Base-by-base conservation (phyloP, 2,888 invertebrate genomes). In the Drosophila formosana region DNA sequence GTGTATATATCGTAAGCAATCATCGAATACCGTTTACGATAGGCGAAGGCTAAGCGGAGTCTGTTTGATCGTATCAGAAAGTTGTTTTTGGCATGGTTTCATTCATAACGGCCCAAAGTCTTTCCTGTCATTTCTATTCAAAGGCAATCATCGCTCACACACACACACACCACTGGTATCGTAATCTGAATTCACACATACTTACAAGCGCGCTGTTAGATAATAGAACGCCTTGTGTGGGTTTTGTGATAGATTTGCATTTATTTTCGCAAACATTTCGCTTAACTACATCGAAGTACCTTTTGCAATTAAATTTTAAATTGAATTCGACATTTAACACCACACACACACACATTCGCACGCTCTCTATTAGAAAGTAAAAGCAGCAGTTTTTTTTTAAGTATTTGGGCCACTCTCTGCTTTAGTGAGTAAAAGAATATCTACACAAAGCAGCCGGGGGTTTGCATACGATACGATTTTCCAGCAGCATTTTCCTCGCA, bases 21-120 rank as follows among this genome's bases (percentile, higher is more conserved):
- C 25, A 25, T 37, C 52, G 63, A 75, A 75, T 75, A 63, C 67
- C 75, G 75, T 75, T 13, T 57, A 75, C 75, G 72, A 39, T 64
- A 30, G 57, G 9, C 47, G 25, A 55, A 37, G 49, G 6, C 66
- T 58, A 49, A 63, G 41, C 47, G 30, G 8, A n/a, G 13, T 23
- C 34, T 18, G 4, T 57, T 25, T 60, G 58, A 56, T 58, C 70
- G 70, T 73, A 65, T 57, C 56, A 13, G 63, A 72, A 60, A 64
- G 73, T 72, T 76, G 68, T 60, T 66, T 71, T 66, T 58, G 34
- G 30, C 60, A 62, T 61, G 61, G 37, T 46, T 65, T 43, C 58
- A 62, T 71, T 71, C 51, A 62, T 55, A 63, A 53, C 28, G 46
- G 56, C 47, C 50, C 23, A 47, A 45, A 56, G 66, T 64, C 32